A percentile compares a stretch with the other conserved stretches of the same genome.
Conservation (phyloP, 2,113 vertebrate species). For the Callopanchax toddi region DNA sequence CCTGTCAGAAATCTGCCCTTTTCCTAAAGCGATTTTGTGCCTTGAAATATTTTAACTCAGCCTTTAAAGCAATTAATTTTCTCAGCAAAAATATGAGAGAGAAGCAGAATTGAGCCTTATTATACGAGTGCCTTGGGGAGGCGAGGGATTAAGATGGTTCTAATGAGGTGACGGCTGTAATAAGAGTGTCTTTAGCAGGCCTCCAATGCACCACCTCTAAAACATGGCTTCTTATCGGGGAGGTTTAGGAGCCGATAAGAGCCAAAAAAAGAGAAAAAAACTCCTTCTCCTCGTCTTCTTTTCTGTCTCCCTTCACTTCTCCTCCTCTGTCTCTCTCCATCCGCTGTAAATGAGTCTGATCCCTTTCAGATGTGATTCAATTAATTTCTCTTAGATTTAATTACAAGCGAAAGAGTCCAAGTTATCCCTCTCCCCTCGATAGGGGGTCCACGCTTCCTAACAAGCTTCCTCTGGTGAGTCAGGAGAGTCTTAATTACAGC, state of each 20-base stretch:
- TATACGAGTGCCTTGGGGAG: slow-evolving; percentile 78
- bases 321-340: slow-evolving; percentile 64
- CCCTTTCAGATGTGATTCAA: slow-evolving; percentile 83
- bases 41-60: slow-evolving; percentile 67
- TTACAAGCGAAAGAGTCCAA: slow-evolving; percentile 81
- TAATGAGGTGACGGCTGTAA: slow-evolving; percentile 84
- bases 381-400: slow-evolving; percentile 86
- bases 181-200: slow-evolving; percentile 79
- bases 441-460: slow-evolving; percentile 78
- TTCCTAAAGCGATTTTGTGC: slow-evolving; percentile 63
- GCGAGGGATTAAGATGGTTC: slow-evolving; percentile 79
- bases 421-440: slow-evolving; percentile 76
- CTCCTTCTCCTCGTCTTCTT: slow-evolving; percentile 31
- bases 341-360: slow-evolving; percentile 80
- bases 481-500: slow-evolving; percentile 80
- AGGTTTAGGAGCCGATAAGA: slow-evolving; percentile 75
- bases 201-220: slow-evolving; percentile 69
- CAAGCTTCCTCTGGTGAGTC: slow-evolving; percentile 78
- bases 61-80: slow-evolving; percentile 75
- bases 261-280: slow-evolving; percentile 44
- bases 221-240: slow-evolving; percentile 73
- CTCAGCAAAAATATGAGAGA: slow-evolving; percentile 75
- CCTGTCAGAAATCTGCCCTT: slow-evolving; percentile 39
- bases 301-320: slow-evolving; percentile 58
- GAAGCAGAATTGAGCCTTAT: slow-evolving; percentile 78